Evolutionary conservation across 2,888 invertebrate genomes (phyloP).

Genomic region (Pollenia griseotomentosa): DNA sequence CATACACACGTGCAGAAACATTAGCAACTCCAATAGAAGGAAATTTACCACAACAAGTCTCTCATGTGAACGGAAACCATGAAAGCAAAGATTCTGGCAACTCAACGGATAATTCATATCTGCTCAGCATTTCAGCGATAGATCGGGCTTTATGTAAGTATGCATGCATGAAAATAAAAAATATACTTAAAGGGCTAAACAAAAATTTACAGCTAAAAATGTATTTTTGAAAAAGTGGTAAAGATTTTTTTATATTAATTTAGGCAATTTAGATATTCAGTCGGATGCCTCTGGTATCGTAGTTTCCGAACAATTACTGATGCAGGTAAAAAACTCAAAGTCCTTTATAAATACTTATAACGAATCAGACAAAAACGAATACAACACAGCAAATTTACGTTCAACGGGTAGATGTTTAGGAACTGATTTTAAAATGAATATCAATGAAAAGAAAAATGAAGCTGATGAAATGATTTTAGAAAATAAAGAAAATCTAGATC

Average conservation of each 20-base stretch:
- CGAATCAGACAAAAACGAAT: background rate
- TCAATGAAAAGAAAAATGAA: background rate
- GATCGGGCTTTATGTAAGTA: constrained; percentile 80
- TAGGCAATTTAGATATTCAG: constrained; percentile 79
- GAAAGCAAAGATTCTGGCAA: constrained; percentile 78
- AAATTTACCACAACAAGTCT: background rate
- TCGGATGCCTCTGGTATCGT: constrained; percentile 79
- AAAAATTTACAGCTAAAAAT: background rate
- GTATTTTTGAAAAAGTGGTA: no score
- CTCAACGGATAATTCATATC: constrained; percentile 78
- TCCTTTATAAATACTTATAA: constrained; percentile 29
- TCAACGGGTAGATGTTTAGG: constrained; percentile 23
- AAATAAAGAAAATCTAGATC: constrained; percentile 80
- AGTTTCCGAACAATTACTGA: constrained; percentile 77
- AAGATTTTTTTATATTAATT: background rate
- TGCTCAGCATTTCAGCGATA: constrained; percentile 82
- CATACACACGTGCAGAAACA: constrained; percentile 73
- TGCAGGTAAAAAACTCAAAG: constrained; percentile 66
- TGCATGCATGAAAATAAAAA: background rate
- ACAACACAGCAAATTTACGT: background rate
- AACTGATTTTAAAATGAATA: constrained; percentile 1
- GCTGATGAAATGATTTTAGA: constrained; percentile 69
- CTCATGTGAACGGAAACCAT: constrained; percentile 69
- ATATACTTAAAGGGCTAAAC: background rate
- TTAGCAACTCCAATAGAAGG: background rate